Base-by-base conservation (phyloP, 2,113 vertebrate species). In the Lophura nycthemera region DNA sequence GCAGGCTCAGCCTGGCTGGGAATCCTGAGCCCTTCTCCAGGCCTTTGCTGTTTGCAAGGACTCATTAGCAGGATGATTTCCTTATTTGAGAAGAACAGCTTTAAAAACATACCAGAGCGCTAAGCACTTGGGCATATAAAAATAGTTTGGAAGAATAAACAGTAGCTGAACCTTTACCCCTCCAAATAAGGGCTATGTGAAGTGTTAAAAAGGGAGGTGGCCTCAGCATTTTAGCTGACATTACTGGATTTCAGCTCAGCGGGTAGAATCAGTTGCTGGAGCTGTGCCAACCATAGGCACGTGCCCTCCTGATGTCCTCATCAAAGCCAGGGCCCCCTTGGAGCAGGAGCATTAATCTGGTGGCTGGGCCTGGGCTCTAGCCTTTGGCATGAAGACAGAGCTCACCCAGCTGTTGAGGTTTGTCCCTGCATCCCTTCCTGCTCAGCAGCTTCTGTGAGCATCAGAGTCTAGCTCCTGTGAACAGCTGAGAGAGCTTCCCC, bases 31-130 rank as follows among this genome's bases (percentile, higher is more conserved):
- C 9, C 34, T 88, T 43, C 73, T 67, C 21, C 60, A 24, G 56
- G 16, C 19, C 63, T 73, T 71, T 67, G n/a, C 60, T 57, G 10
- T 52, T 57, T 52, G 25, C 1, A 6, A 85, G 67, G 56, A 65
- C 1, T 75, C 3, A 0, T 85, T 85, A 86, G 66, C 61, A 72
- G 76, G 48, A 54, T 40, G 34, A 57, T 73, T 88, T 84, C 94
- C 94, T 96, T 97, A 81, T 96, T 95, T 95, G 94, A 95, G 83
- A 86, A 93, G 70, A 90, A 54, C 30, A 10, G 60, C 54, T 92
- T 77, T 86, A 84, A 84, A 93, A 97, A 92, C 92, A 89, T 94
- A 79, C 89, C 86, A 93, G 77, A 86, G 84, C 48, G 69, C 74
- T 94, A 82, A 95, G 88, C 6, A 3, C 76, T 29, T n/a, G 83